Evolutionary conservation across 1,140 invertebrate genomes (phyloP).

Genomic region (Aphelinus certus): DNA sequence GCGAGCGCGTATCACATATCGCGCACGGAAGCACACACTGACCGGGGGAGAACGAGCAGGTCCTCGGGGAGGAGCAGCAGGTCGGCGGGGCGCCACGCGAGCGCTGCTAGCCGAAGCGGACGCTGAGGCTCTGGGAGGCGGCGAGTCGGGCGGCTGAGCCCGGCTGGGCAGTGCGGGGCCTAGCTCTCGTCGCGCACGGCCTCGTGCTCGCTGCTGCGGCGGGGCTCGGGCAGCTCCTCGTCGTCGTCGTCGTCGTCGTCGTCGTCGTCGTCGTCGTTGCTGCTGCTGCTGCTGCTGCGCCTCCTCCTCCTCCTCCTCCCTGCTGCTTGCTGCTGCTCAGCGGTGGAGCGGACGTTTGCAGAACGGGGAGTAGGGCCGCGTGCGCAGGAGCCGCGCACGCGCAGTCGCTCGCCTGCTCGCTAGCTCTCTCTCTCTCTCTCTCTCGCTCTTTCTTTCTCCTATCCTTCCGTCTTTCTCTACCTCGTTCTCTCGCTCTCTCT

Average conservation of each 20-base stretch:
- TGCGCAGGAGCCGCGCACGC: conserved; percentile 35
- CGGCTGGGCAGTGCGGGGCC: not conserved
- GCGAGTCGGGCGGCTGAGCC: not conserved
- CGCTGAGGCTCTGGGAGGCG: not conserved
- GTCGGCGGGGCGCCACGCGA: conserved; percentile 3
- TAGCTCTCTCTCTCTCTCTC: not conserved
- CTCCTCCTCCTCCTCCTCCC: conserved; percentile 7
- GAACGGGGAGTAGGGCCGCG: conserved; percentile 34
- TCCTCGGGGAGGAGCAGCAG: not conserved
- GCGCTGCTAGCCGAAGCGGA: not conserved
- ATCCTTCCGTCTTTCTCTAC: no score
- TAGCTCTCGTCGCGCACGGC: not conserved
- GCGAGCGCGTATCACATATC: conserved; percentile 16
- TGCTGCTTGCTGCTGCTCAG: not conserved
- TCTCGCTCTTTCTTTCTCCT: not conserved
- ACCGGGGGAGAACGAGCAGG: not conserved
- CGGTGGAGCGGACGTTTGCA: conserved; percentile 30
- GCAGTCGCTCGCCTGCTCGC: conserved; percentile 7
- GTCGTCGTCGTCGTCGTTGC: not conserved
- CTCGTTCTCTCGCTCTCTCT: no score
- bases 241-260: not conserved
- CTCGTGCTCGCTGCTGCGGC: not conserved
- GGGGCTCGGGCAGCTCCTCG: not conserved
- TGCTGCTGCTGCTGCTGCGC: conserved; percentile 23
- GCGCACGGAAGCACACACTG: conserved; percentile 5